These are phyloP conservation scores for Halcyon malimbica DNA, from an alignment of 2,113 vertebrate species.

Conservation along the genomic window DNA sequence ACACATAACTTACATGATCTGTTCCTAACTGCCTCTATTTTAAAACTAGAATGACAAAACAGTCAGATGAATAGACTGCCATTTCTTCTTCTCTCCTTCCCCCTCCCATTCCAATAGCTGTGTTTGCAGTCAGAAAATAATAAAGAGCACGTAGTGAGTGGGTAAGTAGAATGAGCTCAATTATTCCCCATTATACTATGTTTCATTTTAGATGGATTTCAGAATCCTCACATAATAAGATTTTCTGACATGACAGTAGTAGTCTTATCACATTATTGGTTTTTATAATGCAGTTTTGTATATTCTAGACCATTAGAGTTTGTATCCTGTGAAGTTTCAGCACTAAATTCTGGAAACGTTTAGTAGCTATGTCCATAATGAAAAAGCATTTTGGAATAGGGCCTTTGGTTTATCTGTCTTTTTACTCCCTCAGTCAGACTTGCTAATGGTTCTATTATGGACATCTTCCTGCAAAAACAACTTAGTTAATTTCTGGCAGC, in stretches of 20 bases:
- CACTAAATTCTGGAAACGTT: slow-evolving; percentile 18
- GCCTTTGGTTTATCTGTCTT: background rate
- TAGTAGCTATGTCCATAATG: background rate
- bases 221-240: slow-evolving; percentile 20
- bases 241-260: background rate
- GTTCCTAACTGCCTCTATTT: slow-evolving; percentile 5
- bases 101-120: background rate
- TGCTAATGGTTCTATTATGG: slow-evolving; percentile 1
- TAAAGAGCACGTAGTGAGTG: background rate
- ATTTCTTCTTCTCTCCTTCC: background rate
- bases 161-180: background rate
- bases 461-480: slow-evolving; percentile 4
- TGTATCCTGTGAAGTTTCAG: background rate
- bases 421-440: background rate
- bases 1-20: background rate
- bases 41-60: background rate
- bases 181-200: background rate
- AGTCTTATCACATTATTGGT: background rate
- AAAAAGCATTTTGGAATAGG: slow-evolving; percentile 19
- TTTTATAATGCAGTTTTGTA: slow-evolving; percentile 9
- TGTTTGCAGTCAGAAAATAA: slow-evolving; percentile 27
- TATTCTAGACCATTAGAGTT: background rate
- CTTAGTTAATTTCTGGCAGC: background rate
- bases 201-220: slow-evolving; percentile 31
- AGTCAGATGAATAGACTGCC: background rate